These are phyloP conservation scores for Eristalinus aeneus DNA, from an alignment of 2,888 invertebrate species.

Conservation along the genomic window DNA sequence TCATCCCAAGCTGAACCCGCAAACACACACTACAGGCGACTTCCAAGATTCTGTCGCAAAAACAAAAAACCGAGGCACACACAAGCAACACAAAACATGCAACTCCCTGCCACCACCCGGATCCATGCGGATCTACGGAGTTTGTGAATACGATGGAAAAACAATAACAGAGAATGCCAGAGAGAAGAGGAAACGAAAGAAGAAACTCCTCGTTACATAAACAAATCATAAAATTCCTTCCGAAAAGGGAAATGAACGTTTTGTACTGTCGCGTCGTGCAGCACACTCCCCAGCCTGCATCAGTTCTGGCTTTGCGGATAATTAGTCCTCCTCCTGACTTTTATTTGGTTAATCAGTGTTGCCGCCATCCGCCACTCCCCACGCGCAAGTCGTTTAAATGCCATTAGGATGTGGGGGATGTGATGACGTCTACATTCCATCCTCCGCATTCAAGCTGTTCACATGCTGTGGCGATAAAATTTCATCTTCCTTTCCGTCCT, in stretches of 20 bases:
- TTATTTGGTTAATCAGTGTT: constrained; percentile 28
- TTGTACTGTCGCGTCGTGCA: constrained; percentile 24
- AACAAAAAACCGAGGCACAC: neutral
- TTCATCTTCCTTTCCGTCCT: neutral
- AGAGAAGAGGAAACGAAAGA: constrained; percentile 32
- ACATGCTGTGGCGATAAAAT: constrained; percentile 27
- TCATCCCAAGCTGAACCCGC: constrained; percentile 63
- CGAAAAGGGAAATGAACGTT: constrained; percentile 68
- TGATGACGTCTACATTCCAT: neutral
- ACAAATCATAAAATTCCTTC: constrained; percentile 70
- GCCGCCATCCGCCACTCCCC: constrained; percentile 13
- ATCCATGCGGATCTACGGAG: constrained; percentile 55
- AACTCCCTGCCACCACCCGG: constrained; percentile 16
- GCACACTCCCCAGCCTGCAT: constrained; percentile 7
- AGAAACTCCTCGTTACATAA: constrained; percentile 59
- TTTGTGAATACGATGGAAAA: constrained; percentile 47
- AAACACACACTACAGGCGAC: constrained; percentile 44
- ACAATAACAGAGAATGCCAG: constrained; percentile 61
- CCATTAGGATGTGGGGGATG: constrained; percentile 6
- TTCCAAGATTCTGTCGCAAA: constrained; percentile 52
- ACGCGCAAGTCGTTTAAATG: constrained; percentile 18
- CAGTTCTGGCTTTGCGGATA: constrained; percentile 23
- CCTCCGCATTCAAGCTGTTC: constrained; percentile 37
- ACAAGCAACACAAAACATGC: neutral
- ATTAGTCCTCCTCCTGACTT: constrained; percentile 38